Conservation (phyloP, 2,888 invertebrate genomes). For the Xestia sexstrigata region DNA sequence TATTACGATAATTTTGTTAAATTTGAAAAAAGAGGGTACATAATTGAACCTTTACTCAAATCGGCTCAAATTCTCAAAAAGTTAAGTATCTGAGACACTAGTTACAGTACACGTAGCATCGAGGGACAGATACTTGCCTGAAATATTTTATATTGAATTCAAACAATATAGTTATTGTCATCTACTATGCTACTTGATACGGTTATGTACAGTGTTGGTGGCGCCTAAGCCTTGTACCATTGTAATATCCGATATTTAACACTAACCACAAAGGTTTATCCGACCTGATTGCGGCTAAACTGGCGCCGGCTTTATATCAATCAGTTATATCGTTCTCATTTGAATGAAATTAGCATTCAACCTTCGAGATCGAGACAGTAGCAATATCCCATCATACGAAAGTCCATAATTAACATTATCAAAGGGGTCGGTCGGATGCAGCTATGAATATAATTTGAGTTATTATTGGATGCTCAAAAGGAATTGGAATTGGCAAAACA, state of each 20-base stretch:
- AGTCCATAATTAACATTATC: constrained; percentile 22
- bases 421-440: constrained; percentile 25
- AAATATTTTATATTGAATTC: neutral
- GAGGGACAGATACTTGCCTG: neutral
- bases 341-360: constrained; percentile 30
- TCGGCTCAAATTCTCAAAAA: neutral
- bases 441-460: constrained; percentile 27
- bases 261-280: constrained; percentile 79
- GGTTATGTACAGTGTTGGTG: constrained; percentile 15
- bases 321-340: constrained; percentile 38
- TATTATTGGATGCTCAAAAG: constrained; percentile 30
- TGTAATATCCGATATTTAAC: constrained; percentile 76
- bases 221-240: constrained; percentile 27
- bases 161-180: neutral
- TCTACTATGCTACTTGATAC: neutral
- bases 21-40: constrained; percentile 20
- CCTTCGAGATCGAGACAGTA: constrained; percentile 44
- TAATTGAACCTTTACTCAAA: neutral
- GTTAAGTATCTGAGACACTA: neutral
- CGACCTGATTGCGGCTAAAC: constrained; percentile 81
- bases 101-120: neutral
- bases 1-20: neutral
- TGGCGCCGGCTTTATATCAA: constrained; percentile 66
- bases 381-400: constrained; percentile 28
- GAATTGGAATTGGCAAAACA: constrained; percentile 36